Evolutionary conservation across 2,888 invertebrate species (phyloP).

Genomic region (Synanthedon andrenaeformis): DNA sequence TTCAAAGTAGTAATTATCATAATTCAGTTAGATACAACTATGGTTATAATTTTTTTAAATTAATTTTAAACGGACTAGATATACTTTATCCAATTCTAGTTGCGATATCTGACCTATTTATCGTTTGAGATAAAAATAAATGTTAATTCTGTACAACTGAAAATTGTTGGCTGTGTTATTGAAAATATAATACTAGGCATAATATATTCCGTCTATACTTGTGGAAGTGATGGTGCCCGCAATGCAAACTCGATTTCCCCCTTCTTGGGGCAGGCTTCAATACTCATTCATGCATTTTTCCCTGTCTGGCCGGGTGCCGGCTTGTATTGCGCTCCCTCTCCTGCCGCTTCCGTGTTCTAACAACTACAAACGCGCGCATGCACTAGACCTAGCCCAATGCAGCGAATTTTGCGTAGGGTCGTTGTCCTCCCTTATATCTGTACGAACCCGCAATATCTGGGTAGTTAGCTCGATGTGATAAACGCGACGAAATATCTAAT

Average conservation of each 20-base stretch:
- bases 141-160: no score
- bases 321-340: constrained; percentile 51
- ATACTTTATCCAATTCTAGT: no score
- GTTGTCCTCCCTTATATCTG: constrained; percentile 52
- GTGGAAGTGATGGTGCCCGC: constrained; percentile 54
- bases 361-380: constrained; percentile 61
- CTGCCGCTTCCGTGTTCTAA: constrained; percentile 53
- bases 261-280: constrained; percentile 67
- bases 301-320: constrained; percentile 39
- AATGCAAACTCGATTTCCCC: constrained; percentile 67
- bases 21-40: no score
- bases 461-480: constrained; percentile 19
- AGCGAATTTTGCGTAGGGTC: constrained; percentile 72
- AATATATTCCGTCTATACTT: constrained; percentile 47
- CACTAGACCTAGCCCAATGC: constrained; percentile 71
- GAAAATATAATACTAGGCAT: constrained; percentile 26
- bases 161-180: constrained; percentile 17
- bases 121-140: no score
- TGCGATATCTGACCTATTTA: no score
- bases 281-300: constrained; percentile 68
- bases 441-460: constrained; percentile 14
- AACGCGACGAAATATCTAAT: constrained; percentile 34
- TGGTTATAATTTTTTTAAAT: no score
- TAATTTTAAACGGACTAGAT: no score
- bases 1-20: no score